These are phyloP conservation scores for Odontophorus gujanensis DNA, from an alignment of 2,113 vertebrate genomes.

Conservation along the genomic window DNA sequence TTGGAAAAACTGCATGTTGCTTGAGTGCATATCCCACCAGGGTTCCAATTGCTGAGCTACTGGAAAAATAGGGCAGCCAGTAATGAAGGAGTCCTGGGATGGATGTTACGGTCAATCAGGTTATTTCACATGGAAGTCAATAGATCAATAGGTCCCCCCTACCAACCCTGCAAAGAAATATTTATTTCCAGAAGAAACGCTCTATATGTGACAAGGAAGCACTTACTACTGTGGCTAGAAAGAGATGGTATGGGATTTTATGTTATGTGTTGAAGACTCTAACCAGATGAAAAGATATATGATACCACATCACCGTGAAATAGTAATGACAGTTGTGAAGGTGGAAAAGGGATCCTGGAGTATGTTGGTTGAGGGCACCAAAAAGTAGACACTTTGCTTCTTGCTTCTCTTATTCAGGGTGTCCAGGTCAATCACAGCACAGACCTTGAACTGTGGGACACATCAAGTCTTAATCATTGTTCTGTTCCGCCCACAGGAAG, in stretches of 20 bases:
- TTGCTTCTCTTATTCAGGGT: not conserved
- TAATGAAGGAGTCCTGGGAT: not conserved
- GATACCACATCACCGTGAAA: not conserved
- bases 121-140: not conserved
- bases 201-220: not conserved
- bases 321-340: not conserved
- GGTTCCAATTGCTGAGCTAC: conserved; percentile 30
- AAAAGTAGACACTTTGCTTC: not conserved
- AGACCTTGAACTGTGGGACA: not conserved
- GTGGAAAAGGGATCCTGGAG: not conserved
- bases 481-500: accelerated
- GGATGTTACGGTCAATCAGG: not conserved
- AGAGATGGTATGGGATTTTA: not conserved
- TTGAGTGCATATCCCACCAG: conserved; percentile 6
- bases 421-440: accelerated
- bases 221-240: not conserved
- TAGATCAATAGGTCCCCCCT: not conserved
- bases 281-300: not conserved
- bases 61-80: conserved; percentile 15
- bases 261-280: not conserved
- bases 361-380: not conserved
- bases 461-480: accelerated
- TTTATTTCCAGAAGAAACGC: not conserved
- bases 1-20: not conserved
- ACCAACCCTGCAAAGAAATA: not conserved